phyloP scores from a whole-genome alignment of 53 echinoderm and acorn worm species.

The Holothuria scabra region DNA sequence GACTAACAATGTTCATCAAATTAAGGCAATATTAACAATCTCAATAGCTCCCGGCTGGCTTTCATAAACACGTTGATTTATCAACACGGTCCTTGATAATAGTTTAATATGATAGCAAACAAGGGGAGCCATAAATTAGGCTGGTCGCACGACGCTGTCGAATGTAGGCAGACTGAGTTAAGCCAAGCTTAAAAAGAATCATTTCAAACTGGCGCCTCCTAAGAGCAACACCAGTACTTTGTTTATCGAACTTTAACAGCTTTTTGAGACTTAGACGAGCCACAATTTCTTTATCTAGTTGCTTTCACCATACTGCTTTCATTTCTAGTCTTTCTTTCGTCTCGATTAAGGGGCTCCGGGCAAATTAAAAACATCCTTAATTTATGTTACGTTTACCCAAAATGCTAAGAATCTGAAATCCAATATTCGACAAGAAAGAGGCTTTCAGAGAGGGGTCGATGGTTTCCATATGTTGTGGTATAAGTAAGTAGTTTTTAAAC shows the following conservation, averaged over 20 bases:
- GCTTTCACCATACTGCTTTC: no score
- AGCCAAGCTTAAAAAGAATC: constrained; percentile 37
- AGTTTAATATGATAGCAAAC: constrained; percentile 46
- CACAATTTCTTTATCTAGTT: constrained; percentile 14
- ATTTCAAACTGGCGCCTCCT: constrained; percentile 38
- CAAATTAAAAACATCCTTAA: constrained; percentile 43
- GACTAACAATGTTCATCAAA: no score
- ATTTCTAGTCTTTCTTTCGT: background rate
- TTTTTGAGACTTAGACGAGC: constrained; percentile 10
- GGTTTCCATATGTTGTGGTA: no score
- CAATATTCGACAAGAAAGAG: constrained; percentile 2
- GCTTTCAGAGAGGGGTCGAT: no score
- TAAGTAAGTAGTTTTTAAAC: no score
- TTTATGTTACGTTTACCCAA: constrained; percentile 40
- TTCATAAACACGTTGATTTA: constrained; percentile 34
- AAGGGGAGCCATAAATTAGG: constrained; percentile 36
- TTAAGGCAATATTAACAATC: no score
- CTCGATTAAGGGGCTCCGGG: constrained; percentile 25
- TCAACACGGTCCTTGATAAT: constrained; percentile 44
- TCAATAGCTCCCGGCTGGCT: no score
- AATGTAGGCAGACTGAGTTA: constrained; percentile 25
- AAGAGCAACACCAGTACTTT: constrained; percentile 46
- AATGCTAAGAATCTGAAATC: constrained; percentile 1
- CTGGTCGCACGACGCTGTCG: constrained; percentile 31
- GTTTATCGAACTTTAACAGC: constrained; percentile 44